Base-by-base conservation (phyloP, 2,113 vertebrate species). In the Sander lucioperca region DNA sequence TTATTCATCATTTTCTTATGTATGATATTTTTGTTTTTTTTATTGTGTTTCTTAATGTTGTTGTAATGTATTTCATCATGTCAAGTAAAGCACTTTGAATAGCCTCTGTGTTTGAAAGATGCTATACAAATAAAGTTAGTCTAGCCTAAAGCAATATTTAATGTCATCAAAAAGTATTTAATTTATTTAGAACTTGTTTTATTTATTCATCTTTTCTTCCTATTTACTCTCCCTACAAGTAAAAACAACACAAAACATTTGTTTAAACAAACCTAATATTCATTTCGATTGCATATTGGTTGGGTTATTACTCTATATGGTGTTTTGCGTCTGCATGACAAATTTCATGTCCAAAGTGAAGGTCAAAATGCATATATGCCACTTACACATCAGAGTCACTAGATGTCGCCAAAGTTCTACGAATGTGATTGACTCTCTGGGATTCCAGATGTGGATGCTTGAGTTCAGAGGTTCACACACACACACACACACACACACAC, bases 331-430 rank as follows among this genome's bases (percentile, higher is more conserved):
- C 30, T 30, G 30, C 30, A 30, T 4, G 30, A 30, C 30, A 30
- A 3, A 51, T 61, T 11, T 25, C 9, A 51, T 0, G 7, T 15
- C 13, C 33, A 19, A 30, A 25, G 12, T 12, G 5, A 59, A 27
- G 53, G 25, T 19, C 13, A 33, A 47, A 65, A 64, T 6, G 14
- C 15, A 33, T 0, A 33, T 0, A 3, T 15, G 6, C 1, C 39
- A 74, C 50, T 53, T 79, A 57, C 63, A 61, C 25, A 18, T 3
- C 5, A 23, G 0, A 0, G 57, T 30, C 93, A 85, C 83, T 67
- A 91, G 92, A 77, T 89, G 93, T 83, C 83, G 19, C 77, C 69
- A 85, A n/a, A 78, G 74, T 13, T 14, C 14, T 8, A 61, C 0
- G 4, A 0, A 63, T 68, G 16, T 5, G 57, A 2, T 47, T 33